Conservation (phyloP, 92 coral and sea anemone genomes). For the Zoanthus gigantus region DNA sequence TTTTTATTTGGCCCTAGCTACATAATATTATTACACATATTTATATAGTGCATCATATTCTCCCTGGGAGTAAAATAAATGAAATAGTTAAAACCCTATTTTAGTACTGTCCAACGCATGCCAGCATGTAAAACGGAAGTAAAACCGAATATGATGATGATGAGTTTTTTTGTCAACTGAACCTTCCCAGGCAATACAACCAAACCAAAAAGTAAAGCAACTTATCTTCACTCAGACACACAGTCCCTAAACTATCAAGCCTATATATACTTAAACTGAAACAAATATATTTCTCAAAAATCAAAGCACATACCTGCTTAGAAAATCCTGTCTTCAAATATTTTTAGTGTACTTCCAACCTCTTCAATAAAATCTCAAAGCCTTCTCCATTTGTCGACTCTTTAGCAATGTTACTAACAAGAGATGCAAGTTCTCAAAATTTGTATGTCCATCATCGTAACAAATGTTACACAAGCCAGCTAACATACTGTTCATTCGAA, state of each 20-base stretch:
- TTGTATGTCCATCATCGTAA: too few relatives aligned
- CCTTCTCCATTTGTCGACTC: background rate
- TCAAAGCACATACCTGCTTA: background rate
- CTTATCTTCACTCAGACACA: background rate
- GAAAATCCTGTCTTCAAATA: background rate
- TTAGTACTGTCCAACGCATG: background rate
- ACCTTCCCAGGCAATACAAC: background rate
- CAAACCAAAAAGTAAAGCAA: background rate
- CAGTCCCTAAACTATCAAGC: background rate
- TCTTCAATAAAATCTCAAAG: background rate
- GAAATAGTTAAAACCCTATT: background rate
- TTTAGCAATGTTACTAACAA: background rate
- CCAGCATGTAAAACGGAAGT: too few relatives aligned
- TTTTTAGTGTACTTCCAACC: background rate
- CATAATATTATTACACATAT: too few relatives aligned
- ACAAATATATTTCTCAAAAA: background rate
- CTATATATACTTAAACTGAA: background rate
- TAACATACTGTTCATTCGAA: too few relatives aligned
- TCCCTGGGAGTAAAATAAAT: background rate
- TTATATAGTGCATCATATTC: background rate
- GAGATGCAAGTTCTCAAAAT: background rate
- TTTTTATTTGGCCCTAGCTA: too few relatives aligned
- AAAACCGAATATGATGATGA: too few relatives aligned
- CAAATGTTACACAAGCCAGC: too few relatives aligned
- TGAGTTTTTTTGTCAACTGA: too few relatives aligned